Evolutionary conservation across 2,113 vertebrate genomes (phyloP).

Genomic region (Pitta sordida): DNA sequence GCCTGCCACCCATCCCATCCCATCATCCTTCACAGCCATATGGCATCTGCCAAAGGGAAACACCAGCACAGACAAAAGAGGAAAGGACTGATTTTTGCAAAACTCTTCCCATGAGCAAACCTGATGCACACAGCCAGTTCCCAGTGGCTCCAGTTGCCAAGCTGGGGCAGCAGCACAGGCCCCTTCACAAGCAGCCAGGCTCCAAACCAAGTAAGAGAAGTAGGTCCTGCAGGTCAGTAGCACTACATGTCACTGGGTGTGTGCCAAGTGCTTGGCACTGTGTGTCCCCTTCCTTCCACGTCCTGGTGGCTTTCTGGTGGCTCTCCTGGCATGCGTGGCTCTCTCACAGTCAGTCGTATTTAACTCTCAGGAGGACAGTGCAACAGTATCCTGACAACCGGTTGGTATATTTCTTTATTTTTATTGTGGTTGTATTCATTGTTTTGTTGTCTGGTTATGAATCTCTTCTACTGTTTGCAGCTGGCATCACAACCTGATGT

Average conservation of each 20-base stretch:
- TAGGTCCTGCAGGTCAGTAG: background rate
- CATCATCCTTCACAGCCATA: background rate
- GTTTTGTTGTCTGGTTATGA: background rate
- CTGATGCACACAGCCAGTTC: background rate
- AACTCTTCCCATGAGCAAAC: accelerated
- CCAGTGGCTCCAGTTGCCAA: background rate
- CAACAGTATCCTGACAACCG: background rate
- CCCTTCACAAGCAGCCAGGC: background rate
- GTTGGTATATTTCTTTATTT: conserved; percentile 66
- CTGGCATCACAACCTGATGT: background rate
- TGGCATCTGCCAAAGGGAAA: background rate
- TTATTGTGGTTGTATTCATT: background rate
- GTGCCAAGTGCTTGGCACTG: background rate
- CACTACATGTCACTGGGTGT: accelerated
- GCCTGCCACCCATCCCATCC: background rate
- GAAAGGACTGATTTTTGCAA: background rate
- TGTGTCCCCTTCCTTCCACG: conserved; percentile 48
- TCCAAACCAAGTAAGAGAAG: background rate
- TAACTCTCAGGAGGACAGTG: conserved; percentile 56
- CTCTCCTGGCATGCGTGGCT: conserved; percentile 19
- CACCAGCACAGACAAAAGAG: background rate
- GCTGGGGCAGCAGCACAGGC: background rate
- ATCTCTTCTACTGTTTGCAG: conserved; percentile 30
- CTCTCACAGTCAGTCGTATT: conserved; percentile 67
- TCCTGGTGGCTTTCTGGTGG: conserved; percentile 12